Percentiles rank a stretch among this genome's conserved stretches.
Evolutionary conservation across 1,140 invertebrate species (phyloP).

Genomic region (Monochamus saltuarius): DNA sequence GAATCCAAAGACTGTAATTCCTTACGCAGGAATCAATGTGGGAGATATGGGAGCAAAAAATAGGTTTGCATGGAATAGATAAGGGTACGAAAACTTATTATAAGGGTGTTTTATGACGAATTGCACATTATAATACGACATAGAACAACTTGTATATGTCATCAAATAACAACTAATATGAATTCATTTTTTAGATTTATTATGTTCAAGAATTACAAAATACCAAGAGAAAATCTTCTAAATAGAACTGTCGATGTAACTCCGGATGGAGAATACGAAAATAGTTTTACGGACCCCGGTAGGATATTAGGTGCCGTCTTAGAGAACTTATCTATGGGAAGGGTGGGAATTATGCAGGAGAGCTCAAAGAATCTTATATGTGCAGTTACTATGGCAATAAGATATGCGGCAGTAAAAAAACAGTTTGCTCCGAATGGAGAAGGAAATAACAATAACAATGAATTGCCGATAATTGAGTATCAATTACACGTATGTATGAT

Average conservation of each 20-base stretch:
- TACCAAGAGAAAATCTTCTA: conserved; percentile 82
- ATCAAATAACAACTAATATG: too few species aligned
- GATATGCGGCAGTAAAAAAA: conserved; percentile 85
- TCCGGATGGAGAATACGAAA: conserved; percentile 79
- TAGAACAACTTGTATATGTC: too few species aligned
- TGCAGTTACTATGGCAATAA: conserved; percentile 80
- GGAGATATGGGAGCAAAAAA: conserved; percentile 89
- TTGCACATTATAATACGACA: too few species aligned
- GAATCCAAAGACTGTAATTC: conserved; percentile 70
- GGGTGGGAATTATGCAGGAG: conserved; percentile 75
- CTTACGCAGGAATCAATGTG: conserved; percentile 69
- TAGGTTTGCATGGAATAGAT: conserved; percentile 85
- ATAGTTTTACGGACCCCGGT: conserved; percentile 73
- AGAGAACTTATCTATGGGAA: conserved; percentile 82
- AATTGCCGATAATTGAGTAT: conserved; percentile 89
- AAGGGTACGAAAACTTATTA: conserved; percentile 64
- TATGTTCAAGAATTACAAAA: conserved; percentile 82
- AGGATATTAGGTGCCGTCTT: conserved; percentile 79
- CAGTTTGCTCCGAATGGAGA: conserved; percentile 79
- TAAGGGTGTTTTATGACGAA: too few species aligned
- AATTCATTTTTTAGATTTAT: conserved; percentile 67
- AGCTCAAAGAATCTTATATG: conserved; percentile 71
- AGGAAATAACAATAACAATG: conserved; percentile 53
- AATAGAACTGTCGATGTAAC: conserved; percentile 89
- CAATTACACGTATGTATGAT: conserved; percentile 71